phyloP scores from a whole-genome alignment of 2,797 vertebrate genomes.

The Gobionotothen gibberifrons region DNA sequence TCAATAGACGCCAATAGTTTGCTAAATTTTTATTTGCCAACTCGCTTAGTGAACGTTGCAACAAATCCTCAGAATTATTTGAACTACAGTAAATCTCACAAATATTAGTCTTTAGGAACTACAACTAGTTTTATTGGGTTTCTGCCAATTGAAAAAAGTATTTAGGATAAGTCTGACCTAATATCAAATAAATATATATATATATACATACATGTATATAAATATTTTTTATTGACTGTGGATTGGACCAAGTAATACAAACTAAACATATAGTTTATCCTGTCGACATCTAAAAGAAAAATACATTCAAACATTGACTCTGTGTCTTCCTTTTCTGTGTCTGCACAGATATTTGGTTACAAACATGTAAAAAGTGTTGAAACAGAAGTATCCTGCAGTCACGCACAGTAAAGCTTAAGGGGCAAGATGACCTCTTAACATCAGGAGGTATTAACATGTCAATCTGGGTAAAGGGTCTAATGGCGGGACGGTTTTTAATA shows the following conservation, averaged over 20 bases:
- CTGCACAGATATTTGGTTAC: background rate
- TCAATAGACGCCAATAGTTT: background rate
- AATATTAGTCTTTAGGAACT: background rate
- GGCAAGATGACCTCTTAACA: background rate
- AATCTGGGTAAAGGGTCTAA: background rate
- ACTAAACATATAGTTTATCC: background rate
- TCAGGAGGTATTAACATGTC: background rate
- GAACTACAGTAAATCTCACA: background rate
- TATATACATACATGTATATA: background rate
- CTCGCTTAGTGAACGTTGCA: background rate
- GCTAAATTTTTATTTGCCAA: background rate
- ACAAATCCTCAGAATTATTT: background rate
- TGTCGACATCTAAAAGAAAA: background rate
- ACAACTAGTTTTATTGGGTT: background rate
- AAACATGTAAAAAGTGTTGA: background rate
- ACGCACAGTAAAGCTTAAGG: background rate
- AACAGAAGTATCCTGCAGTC: background rate
- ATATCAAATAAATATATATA: too few species aligned
- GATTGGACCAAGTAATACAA: too few species aligned
- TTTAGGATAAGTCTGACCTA: too few species aligned
- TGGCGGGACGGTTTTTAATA: slow-evolving; percentile 18
- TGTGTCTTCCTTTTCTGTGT: background rate
- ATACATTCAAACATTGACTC: background rate
- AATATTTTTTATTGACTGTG: background rate
- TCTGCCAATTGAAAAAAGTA: too few species aligned